Conservation (phyloP, 2,888 invertebrate genomes). For the Nesidiocoris tenuis region DNA sequence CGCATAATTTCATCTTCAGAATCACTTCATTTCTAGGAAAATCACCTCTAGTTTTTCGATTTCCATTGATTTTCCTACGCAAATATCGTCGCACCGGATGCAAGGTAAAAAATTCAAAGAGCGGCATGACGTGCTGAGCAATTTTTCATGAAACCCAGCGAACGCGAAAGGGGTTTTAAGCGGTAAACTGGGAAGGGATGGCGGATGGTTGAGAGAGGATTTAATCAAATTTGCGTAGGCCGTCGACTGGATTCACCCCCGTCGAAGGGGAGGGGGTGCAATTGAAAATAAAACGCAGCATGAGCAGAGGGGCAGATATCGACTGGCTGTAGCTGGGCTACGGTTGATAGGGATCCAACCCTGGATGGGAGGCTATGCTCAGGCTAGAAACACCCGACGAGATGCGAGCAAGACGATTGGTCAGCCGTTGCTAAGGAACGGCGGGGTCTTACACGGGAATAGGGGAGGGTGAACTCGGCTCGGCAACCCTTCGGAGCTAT, state of each 20-base stretch:
- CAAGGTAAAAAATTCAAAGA: not conserved
- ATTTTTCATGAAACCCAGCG: too few species aligned
- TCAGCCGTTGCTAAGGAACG: constrained; percentile 46
- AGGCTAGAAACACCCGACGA: constrained; percentile 8
- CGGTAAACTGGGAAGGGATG: constrained; percentile 6
- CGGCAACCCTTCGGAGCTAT: not conserved
- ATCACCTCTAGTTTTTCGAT: too few species aligned
- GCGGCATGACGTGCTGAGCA: too few species aligned
- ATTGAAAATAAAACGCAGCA: not conserved
- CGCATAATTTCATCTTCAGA: too few species aligned
- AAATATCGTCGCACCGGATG: not conserved
- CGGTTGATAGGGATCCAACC: not conserved
- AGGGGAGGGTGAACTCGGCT: constrained; percentile 24
- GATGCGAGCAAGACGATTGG: constrained; percentile 45
- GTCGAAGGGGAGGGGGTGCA: not conserved
- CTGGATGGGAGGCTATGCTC: constrained; percentile 1
- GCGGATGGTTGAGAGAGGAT: constrained; percentile 21
- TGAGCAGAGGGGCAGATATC: constrained; percentile 41
- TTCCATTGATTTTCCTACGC: not conserved
- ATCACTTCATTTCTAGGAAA: too few species aligned
- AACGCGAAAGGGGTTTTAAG: too few species aligned
- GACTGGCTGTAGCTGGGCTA: constrained; percentile 42
- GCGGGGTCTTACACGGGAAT: constrained; percentile 32
- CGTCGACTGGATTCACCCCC: not conserved
- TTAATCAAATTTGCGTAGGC: constrained; percentile 41